Evolutionary conservation across 2,888 invertebrate genomes (phyloP).

Genomic region (Ochropleura plecta): DNA sequence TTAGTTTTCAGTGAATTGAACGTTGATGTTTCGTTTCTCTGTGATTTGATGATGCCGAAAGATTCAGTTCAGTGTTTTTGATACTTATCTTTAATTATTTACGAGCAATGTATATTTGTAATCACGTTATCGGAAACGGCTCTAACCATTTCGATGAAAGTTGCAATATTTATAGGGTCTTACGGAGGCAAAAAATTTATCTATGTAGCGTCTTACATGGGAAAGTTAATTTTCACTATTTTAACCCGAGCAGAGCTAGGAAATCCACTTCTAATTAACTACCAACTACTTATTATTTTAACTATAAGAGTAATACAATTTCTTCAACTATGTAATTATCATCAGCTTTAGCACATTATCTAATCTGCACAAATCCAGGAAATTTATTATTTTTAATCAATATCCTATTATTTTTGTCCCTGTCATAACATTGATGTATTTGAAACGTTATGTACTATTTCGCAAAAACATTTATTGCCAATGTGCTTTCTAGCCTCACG

Average conservation of each 20-base stretch:
- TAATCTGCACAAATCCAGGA: not conserved
- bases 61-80: slow-evolving; percentile 61
- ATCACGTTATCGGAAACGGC: too few species aligned
- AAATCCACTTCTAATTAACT: not conserved
- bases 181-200: too few species aligned
- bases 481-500: not conserved
- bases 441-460: not conserved
- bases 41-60: slow-evolving; percentile 67
- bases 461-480: not conserved
- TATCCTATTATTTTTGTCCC: not conserved
- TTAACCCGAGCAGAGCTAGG: too few species aligned
- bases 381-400: not conserved
- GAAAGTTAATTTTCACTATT: too few species aligned
- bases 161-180: too few species aligned
- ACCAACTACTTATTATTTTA: too few species aligned
- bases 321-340: not conserved
- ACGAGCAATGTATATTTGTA: too few species aligned
- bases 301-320: not conserved
- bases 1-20: slow-evolving; percentile 66
- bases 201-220: too few species aligned
- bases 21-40: slow-evolving; percentile 67
- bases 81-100: slow-evolving; percentile 16
- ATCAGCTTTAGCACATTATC: not conserved
- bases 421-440: not conserved
- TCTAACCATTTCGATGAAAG: too few species aligned